phyloP scores from a whole-genome alignment of 1,140 invertebrate genomes.

The Tenebrio molitor region DNA sequence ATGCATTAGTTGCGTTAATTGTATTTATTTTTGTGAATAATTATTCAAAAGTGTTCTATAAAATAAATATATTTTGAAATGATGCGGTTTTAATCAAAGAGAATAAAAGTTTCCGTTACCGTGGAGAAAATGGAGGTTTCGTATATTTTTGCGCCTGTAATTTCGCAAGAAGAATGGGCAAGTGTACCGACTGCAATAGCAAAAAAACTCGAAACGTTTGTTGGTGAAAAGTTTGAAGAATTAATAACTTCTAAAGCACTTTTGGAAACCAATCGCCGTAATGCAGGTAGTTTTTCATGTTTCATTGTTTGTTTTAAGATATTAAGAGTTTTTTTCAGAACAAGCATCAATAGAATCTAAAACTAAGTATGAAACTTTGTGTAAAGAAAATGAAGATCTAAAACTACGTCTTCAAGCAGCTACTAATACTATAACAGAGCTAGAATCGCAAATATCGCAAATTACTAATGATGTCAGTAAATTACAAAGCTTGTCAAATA shows the following conservation, averaged over 20 bases:
- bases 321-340: conserved; percentile 67
- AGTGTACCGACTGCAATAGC: conserved; percentile 67
- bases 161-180: conserved; percentile 67
- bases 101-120: background rate
- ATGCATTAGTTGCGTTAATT: conserved; percentile 9
- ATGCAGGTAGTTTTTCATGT: conserved; percentile 70
- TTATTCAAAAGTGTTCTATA: background rate
- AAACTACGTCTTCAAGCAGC: conserved; percentile 74
- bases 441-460: conserved; percentile 74
- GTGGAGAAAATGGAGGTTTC: conserved; percentile 44
- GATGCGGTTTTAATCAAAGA: background rate
- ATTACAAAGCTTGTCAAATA: conserved; percentile 72
- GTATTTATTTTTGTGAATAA: conserved; percentile 9
- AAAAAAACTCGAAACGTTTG: conserved; percentile 74
- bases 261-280: conserved; percentile 73
- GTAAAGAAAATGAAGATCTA: conserved; percentile 74
- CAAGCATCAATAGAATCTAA: conserved; percentile 72
- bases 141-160: conserved; percentile 58
- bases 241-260: conserved; percentile 79
- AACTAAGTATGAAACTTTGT: conserved; percentile 71
- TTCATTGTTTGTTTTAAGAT: conserved; percentile 39
- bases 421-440: conserved; percentile 73
- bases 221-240: conserved; percentile 77
- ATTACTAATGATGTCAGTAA: conserved; percentile 74
- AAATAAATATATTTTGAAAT: background rate